Evolutionary conservation across 2,797 vertebrate genomes (phyloP), one percentile per base, ranked within the genome.

Genomic region (Halcyon chelicuti): DNA sequence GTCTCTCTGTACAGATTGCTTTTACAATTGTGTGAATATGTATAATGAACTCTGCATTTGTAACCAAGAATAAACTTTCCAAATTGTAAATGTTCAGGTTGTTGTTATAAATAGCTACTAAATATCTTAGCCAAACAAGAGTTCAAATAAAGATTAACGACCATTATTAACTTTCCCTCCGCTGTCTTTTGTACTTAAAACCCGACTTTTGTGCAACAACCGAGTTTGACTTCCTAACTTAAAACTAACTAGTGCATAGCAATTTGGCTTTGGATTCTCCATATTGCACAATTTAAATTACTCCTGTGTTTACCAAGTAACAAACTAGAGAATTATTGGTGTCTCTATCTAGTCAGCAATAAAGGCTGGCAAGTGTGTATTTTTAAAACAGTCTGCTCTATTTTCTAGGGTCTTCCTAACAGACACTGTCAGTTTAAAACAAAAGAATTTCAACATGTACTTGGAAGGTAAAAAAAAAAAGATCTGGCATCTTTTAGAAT

Each of bases 21-120:
- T 91, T 93, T 91, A 73, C 76, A 74, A 5, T 54, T 54, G 73
- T 96, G 93, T 97, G 93, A 96, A 95, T 97, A 96, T 95, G 82
- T 96, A 87, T 46, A 79, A 95, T 95, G 92, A 96, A 94, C 86
- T 96, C 93, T 80, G 89, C 92, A 82, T 89, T 88, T 82, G 46
- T 95, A 96, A 85, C 90, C 88, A 62, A 76, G 94, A 95, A 52
- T 51, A 66, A 86, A 83, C 95, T 70, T 92, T 39, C 20, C 46
- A 91, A 95, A 97, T 13, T 97, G 90, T 96, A 96, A 95, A 96
- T 94, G 94, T 90, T 94, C 91, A 44, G 86, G 93, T 83, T 73
- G 81, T 86, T 93, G 29, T 57, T 96, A 96, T 96, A 97, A 97
- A 97, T 84, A 93, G 68, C 39, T 95, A 90, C 49, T 57, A 85